Evolutionary conservation across 2,888 invertebrate genomes (phyloP).

Genomic region (Flabesymbios commensalis): DNA sequence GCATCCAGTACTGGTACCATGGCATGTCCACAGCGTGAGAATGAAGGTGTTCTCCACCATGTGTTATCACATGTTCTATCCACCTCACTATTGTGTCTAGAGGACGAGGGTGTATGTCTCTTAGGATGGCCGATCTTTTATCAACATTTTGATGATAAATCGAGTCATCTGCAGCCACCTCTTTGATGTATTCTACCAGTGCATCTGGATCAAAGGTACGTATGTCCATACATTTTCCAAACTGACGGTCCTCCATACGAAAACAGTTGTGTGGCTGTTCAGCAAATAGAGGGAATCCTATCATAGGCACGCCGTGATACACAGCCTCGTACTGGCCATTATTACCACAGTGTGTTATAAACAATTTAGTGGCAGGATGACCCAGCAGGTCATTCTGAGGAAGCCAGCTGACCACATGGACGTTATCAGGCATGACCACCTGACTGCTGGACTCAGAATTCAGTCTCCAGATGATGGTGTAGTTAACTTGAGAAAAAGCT

Average conservation of each 20-base stretch:
- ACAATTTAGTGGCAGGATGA: neutral
- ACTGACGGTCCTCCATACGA: no score
- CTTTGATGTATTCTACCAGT: neutral
- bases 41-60: neutral
- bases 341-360: neutral
- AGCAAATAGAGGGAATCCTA: neutral
- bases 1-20: neutral
- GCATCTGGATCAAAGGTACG: neutral
- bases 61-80: neutral
- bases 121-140: neutral
- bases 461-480: no score
- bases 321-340: neutral
- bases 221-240: neutral
- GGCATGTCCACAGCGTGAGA: constrained; percentile 1
- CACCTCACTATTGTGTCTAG: neutral
- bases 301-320: neutral
- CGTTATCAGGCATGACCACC: no score
- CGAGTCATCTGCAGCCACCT: neutral
- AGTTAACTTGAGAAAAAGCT: no score
- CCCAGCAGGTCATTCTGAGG: neutral
- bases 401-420: no score
- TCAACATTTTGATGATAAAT: neutral
- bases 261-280: neutral
- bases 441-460: no score
- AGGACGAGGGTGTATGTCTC: neutral